A percentile compares a stretch with the other conserved stretches of the same genome.
phyloP scores from a whole-genome alignment of 2,797 vertebrate species.

The Allobates femoralis region DNA sequence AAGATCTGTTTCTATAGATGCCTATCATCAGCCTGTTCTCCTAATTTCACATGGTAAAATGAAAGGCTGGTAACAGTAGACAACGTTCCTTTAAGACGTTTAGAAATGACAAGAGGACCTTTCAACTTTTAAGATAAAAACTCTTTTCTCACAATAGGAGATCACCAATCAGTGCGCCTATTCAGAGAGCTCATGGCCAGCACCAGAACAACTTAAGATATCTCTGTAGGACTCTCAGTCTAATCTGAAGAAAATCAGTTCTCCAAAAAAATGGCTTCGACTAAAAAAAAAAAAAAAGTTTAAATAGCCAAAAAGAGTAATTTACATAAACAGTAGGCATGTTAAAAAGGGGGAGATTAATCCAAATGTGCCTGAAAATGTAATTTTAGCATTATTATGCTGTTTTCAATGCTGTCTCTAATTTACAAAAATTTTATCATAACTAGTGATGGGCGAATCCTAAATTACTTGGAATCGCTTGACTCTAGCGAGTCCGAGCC shows the following conservation, averaged over 20 bases:
- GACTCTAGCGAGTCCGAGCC: no score
- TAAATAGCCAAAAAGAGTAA: background rate
- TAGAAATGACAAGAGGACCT: background rate
- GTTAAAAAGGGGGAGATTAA: background rate
- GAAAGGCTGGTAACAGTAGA: background rate
- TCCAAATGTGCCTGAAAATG: background rate
- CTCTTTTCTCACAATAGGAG: conserved; percentile 30
- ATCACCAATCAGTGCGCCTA: conserved; percentile 32
- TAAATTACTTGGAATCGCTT: no score
- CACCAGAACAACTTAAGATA: background rate
- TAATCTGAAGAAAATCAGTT: background rate
- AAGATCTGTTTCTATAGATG: background rate
- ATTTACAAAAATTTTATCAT: background rate
- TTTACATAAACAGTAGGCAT: background rate
- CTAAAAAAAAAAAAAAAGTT: background rate
- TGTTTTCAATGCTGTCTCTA: background rate
- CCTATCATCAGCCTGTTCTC: background rate
- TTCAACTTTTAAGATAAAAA: conserved; percentile 38
- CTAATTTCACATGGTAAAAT: background rate
- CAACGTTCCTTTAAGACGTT: background rate
- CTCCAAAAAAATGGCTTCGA: background rate
- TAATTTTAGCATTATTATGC: background rate
- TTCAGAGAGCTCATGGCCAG: conserved; percentile 16
- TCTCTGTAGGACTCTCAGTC: background rate
- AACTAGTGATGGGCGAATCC: background rate